A percentile compares a stretch with the other conserved stretches of the same genome.
These are phyloP conservation scores for Anisognathus igniventris DNA, from an alignment of 2,797 vertebrate genomes.

Conservation along the genomic window DNA sequence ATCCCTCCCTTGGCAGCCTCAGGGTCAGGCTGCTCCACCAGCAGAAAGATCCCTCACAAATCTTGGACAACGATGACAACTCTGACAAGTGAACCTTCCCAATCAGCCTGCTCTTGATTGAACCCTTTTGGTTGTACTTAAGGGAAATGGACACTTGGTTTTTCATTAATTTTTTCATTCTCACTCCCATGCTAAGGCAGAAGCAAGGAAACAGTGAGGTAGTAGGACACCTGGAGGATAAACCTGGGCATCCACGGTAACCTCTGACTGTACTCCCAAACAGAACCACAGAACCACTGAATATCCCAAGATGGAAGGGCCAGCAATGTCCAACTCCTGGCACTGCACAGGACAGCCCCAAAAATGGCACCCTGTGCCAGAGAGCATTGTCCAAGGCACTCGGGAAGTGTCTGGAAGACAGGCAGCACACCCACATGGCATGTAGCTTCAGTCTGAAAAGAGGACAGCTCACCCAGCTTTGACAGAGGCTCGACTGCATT, in stretches of 20 bases:
- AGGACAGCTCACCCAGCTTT: not conserved
- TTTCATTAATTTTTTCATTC: not conserved
- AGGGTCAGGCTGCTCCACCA: not conserved
- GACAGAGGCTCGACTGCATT: not conserved
- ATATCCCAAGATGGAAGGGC: not conserved
- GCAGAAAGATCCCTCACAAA: not conserved
- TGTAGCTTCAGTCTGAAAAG: not conserved
- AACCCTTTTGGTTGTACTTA: not conserved
- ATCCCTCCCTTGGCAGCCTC: not conserved
- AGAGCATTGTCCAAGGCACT: not conserved
- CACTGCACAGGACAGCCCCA: not conserved
- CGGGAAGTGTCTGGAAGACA: not conserved
- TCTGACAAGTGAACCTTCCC: not conserved
- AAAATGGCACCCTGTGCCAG: not conserved
- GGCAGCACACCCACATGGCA: rapidly evolving
- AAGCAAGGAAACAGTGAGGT: not conserved
- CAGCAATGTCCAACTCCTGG: not conserved
- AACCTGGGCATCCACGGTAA: not conserved
- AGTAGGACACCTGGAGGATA: not conserved
- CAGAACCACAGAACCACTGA: not conserved
- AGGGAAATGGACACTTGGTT: not conserved
- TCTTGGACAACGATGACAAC: rapidly evolving
- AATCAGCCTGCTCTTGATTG: not conserved
- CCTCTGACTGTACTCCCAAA: not conserved
- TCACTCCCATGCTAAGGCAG: not conserved